phyloP scores from a whole-genome alignment of 2,888 invertebrate genomes.

The Leptopilina syphax region DNA sequence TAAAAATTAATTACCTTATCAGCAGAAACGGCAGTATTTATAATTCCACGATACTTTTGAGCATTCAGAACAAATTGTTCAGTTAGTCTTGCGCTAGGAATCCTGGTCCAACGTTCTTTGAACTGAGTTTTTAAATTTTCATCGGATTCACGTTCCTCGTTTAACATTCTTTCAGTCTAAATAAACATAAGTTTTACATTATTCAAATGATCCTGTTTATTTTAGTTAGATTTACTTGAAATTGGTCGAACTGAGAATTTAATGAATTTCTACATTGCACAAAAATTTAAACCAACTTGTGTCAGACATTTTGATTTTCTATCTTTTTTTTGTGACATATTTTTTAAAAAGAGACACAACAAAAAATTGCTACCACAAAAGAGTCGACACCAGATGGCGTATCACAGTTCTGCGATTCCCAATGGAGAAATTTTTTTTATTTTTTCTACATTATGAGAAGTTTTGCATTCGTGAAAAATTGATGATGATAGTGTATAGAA shows the following conservation, averaged over 20 bases:
- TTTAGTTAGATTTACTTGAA: neutral
- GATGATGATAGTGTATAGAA: neutral
- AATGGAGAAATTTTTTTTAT: too few species aligned
- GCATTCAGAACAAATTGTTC: slow-evolving; percentile 92
- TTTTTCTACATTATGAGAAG: too few species aligned
- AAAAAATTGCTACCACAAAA: too few species aligned
- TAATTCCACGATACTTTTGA: slow-evolving; percentile 94
- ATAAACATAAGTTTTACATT: slow-evolving; percentile 36
- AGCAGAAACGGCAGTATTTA: slow-evolving; percentile 90
- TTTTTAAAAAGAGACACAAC: too few species aligned
- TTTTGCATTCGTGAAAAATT: too few species aligned
- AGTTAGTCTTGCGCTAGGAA: slow-evolving; percentile 91
- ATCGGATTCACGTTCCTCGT: slow-evolving; percentile 95
- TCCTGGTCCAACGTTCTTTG: slow-evolving; percentile 94
- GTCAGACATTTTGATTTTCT: too few species aligned
- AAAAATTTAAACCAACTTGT: too few species aligned
- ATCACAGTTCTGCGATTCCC: too few species aligned
- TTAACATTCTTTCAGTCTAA: slow-evolving; percentile 88
- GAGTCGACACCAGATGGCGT: too few species aligned
- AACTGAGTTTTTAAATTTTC: slow-evolving; percentile 92
- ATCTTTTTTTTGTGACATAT: too few species aligned
- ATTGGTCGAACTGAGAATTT: neutral
- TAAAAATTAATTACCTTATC: slow-evolving; percentile 77
- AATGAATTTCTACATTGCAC: neutral
- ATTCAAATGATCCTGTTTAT: too few species aligned